Evolutionary conservation across 2,113 vertebrate genomes (phyloP).

Genomic region (Muntiacus muntjak): DNA sequence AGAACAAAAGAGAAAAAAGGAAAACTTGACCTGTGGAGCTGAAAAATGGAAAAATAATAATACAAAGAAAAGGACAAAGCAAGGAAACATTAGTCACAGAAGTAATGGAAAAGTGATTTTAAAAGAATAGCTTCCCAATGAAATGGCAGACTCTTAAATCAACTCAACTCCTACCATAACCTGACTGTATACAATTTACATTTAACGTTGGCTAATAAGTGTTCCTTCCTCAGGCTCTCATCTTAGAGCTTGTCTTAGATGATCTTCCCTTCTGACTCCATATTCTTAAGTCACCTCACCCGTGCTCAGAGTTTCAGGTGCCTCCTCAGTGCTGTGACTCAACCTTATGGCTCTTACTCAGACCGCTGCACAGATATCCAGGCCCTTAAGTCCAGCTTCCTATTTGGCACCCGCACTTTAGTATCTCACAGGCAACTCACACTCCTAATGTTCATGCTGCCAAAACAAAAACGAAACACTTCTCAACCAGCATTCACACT

Average conservation of each 20-base stretch:
- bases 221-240: neutral
- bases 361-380: neutral
- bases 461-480: neutral
- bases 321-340: neutral
- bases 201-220: neutral
- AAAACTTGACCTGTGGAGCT: neutral
- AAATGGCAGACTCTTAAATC: neutral
- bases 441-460: neutral
- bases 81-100: neutral
- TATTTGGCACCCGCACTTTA: too few species aligned
- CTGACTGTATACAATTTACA: neutral
- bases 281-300: neutral
- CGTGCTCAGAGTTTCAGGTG: neutral
- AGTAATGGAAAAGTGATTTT: neutral
- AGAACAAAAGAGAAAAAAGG: neutral
- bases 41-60: conserved; percentile 15
- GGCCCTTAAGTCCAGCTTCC: neutral
- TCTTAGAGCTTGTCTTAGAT: neutral
- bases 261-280: neutral
- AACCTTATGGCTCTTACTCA: neutral
- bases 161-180: neutral
- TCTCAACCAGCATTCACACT: neutral
- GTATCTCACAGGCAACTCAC: neutral
- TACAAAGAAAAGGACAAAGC: neutral
- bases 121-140: neutral